A percentile compares a stretch with the other conserved stretches of the same genome.
phyloP scores from a whole-genome alignment of 2,888 invertebrate species.

The Clanis bilineata region DNA sequence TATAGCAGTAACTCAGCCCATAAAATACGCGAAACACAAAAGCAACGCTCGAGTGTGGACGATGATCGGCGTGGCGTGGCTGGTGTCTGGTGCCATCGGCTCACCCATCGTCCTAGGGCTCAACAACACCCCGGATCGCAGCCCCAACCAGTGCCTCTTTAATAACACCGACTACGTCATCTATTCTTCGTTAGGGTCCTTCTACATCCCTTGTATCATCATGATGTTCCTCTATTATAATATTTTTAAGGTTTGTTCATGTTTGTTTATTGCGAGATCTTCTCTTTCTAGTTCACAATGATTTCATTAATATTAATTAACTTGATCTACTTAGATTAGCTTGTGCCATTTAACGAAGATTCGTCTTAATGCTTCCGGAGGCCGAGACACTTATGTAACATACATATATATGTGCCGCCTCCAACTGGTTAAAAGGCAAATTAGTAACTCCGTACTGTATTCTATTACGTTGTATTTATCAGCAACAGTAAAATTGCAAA shows the following conservation, averaged over 20 bases:
- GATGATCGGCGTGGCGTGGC: conserved; percentile 97
- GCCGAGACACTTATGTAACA: too few relatives aligned
- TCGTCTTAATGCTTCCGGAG: too few relatives aligned
- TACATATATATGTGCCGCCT: too few relatives aligned
- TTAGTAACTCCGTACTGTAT: too few relatives aligned
- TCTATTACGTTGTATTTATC: too few relatives aligned
- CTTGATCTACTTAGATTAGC: too few relatives aligned
- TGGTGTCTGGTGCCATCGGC: conserved; percentile 94
- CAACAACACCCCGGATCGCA: conserved; percentile 94
- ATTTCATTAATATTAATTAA: too few relatives aligned
- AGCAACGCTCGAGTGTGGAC: conserved; percentile 96
- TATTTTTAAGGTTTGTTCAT: conserved; percentile 94
- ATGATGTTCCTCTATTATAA: conserved; percentile 99
- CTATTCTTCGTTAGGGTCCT: conserved; percentile 98
- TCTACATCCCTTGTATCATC: conserved; percentile 98
- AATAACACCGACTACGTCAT: conserved; percentile 99
- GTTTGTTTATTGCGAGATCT: neutral
- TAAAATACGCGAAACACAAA: conserved; percentile 99
- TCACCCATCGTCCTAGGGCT: conserved; percentile 97
- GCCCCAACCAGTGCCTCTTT: conserved; percentile 94
- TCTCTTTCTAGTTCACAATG: neutral
- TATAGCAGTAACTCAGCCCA: conserved; percentile 99
- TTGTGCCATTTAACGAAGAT: too few relatives aligned
- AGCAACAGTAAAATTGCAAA: too few relatives aligned
- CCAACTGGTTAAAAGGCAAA: too few relatives aligned